phyloP scores from a whole-genome alignment of 2,113 vertebrate species.

The Propithecus coquereli region DNA sequence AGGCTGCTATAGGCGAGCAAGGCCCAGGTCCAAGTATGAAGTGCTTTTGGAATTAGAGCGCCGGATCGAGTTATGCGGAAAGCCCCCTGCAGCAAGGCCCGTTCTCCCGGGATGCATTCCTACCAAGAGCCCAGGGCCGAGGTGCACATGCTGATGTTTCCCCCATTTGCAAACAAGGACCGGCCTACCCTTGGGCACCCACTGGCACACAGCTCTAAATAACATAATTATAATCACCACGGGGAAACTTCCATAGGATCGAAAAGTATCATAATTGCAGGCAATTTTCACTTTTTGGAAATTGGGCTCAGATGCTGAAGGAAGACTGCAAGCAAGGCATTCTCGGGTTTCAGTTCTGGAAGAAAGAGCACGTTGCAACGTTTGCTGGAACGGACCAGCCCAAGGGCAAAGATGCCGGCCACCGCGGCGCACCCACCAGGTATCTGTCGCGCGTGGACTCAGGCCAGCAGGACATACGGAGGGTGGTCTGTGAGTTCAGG shows the following conservation, averaged over 20 bases:
- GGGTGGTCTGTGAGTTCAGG: accelerated
- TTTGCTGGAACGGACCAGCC: background rate
- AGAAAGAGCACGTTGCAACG: background rate
- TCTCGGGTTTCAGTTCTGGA: constrained; percentile 18
- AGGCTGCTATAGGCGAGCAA: constrained; percentile 48
- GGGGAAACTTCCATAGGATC: constrained; percentile 30
- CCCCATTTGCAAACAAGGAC: background rate
- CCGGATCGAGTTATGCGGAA: background rate
- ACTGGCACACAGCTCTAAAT: constrained; percentile 3
- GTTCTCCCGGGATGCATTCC: background rate
- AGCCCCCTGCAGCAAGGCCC: background rate
- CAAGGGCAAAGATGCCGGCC: accelerated
- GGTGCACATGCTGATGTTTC: background rate
- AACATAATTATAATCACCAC: constrained; percentile 46
- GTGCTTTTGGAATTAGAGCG: constrained; percentile 14
- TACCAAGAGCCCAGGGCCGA: accelerated
- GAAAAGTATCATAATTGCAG: constrained; percentile 53
- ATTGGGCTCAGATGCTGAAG: constrained; percentile 60
- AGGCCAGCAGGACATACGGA: accelerated
- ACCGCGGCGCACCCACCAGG: accelerated
- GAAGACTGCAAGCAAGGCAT: background rate
- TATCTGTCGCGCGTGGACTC: accelerated
- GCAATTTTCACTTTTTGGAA: constrained; percentile 73
- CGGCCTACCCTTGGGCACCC: background rate
- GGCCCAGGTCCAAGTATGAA: constrained; percentile 30